Conservation (phyloP, 2,797 vertebrate species). For the Propithecus deckenii region DNA sequence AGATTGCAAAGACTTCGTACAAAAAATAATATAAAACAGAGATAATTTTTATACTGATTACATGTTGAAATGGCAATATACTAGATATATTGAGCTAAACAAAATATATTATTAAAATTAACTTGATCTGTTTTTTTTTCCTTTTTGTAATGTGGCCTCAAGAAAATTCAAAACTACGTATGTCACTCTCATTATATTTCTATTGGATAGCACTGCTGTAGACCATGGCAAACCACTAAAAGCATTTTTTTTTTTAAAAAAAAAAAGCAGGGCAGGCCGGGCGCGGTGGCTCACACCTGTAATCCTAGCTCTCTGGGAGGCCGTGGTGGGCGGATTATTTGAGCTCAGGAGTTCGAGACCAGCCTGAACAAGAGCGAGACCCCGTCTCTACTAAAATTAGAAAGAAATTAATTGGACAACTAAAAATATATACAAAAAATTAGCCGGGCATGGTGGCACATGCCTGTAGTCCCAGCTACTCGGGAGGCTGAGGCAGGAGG, state of each 20-base stretch:
- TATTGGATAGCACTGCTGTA: neutral
- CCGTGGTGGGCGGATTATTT: too few relatives aligned
- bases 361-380: too few relatives aligned
- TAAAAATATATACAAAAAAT: too few relatives aligned
- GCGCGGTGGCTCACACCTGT: too few relatives aligned
- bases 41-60: neutral
- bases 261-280: neutral
- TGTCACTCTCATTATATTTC: neutral
- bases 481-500: too few relatives aligned
- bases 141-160: neutral
- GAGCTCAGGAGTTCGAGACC: too few relatives aligned
- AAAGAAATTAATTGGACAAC: too few relatives aligned
- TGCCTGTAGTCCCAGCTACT: too few relatives aligned
- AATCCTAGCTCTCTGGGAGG: too few relatives aligned
- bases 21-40: neutral
- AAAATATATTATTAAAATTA: neutral
- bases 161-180: neutral
- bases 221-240: neutral
- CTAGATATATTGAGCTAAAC: neutral
- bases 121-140: neutral
- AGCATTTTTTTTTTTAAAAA: too few relatives aligned
- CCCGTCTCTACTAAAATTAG: too few relatives aligned
- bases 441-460: too few relatives aligned
- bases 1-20: neutral
- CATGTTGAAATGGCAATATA: neutral